Conservation (phyloP, 2,797 vertebrate genomes). For the Anabacerthia variegaticeps region DNA sequence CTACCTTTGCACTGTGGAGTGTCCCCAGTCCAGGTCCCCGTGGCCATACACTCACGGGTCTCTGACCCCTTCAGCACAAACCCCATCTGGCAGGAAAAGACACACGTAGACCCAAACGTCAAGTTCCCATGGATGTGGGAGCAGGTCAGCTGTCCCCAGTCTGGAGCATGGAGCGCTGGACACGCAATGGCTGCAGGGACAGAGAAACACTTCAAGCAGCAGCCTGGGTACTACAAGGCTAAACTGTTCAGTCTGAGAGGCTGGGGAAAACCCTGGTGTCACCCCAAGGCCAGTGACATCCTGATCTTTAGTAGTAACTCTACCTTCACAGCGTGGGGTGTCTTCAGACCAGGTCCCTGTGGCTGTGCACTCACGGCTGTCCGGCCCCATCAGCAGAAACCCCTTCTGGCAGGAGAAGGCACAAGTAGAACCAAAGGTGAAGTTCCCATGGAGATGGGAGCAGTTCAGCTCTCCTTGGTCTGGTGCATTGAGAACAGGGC, state of each 20-base stretch:
- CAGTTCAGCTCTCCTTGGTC: neutral
- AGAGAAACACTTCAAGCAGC: neutral
- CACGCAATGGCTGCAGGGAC: neutral
- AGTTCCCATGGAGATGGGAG: neutral
- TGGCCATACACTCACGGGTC: neutral
- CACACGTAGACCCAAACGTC: neutral
- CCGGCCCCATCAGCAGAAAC: neutral
- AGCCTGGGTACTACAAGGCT: neutral
- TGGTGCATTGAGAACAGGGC: neutral
- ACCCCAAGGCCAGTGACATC: neutral
- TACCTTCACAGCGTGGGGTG: neutral
- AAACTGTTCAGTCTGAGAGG: neutral
- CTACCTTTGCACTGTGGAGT: neutral
- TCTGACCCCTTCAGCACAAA: fast-evolving
- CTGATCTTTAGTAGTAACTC: neutral
- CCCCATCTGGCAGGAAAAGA: neutral
- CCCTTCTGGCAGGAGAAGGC: neutral
- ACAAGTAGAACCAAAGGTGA: neutral
- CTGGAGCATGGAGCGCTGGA: neutral
- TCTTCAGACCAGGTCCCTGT: neutral
- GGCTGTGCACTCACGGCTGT: neutral
- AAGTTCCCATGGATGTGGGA: neutral
- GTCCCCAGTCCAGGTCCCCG: neutral
- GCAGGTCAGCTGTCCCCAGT: fast-evolving
- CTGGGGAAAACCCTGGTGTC: neutral